Conservation (phyloP, 2,888 invertebrate genomes). For the Zonitis immaculata region DNA sequence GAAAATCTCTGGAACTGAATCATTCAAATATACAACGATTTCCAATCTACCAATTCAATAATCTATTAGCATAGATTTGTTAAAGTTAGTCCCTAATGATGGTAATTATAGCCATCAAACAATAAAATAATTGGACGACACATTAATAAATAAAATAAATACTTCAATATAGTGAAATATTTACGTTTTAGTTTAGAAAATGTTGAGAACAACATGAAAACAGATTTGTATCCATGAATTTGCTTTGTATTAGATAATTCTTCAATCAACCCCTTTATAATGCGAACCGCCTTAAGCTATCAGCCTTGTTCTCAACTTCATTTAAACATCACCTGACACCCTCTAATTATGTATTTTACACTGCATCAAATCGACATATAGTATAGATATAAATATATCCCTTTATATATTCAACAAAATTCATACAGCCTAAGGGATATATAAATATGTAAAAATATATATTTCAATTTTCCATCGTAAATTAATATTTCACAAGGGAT, state of each 20-base stretch:
- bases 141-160: not conserved
- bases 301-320: conserved; percentile 38
- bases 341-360: conserved; percentile 47
- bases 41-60: not conserved
- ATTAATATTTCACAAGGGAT: conserved; percentile 36
- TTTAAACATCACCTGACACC: conserved; percentile 46
- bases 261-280: conserved; percentile 23
- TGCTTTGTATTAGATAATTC: conserved; percentile 23
- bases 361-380: conserved; percentile 38
- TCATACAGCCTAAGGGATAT: conserved; percentile 25
- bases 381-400: too few species aligned
- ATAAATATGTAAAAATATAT: conserved; percentile 38
- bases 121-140: too few species aligned
- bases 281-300: conserved; percentile 28
- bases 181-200: too few species aligned
- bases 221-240: conserved; percentile 33
- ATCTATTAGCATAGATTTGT: not conserved
- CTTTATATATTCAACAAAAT: conserved; percentile 8
- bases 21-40: not conserved
- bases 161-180: not conserved
- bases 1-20: not conserved
- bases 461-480: conserved; percentile 36
- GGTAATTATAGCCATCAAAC: too few species aligned
- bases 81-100: too few species aligned
- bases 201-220: conserved; percentile 9